phyloP scores from a whole-genome alignment of 92 coral and sea anemone species.

The Siderastrea radians region DNA sequence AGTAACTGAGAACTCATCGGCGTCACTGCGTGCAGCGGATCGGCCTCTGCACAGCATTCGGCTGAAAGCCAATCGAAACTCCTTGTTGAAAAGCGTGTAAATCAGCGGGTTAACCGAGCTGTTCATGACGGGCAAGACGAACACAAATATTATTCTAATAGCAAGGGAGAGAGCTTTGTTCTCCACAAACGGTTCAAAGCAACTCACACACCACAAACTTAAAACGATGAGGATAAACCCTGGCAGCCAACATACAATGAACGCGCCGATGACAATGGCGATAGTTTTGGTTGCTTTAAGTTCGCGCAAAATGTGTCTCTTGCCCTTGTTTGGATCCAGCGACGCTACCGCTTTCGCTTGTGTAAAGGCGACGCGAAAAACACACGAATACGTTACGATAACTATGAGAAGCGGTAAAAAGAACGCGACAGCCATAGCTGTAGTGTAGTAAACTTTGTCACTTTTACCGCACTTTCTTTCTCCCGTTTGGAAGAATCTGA shows the following conservation, averaged over 20 bases:
- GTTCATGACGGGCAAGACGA: slow-evolving; percentile 86
- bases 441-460: slow-evolving; percentile 83
- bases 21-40: slow-evolving; percentile 22
- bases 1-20: slow-evolving; percentile 72
- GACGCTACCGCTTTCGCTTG: slow-evolving; percentile 91
- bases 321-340: slow-evolving; percentile 78
- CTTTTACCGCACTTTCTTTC: slow-evolving; percentile 67
- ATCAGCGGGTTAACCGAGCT: slow-evolving; percentile 92
- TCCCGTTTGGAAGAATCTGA: not conserved
- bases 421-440: slow-evolving; percentile 75
- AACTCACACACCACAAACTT: slow-evolving; percentile 75
- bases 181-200: slow-evolving; percentile 48
- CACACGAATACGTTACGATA: slow-evolving; percentile 81
- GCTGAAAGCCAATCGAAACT: slow-evolving; percentile 85
- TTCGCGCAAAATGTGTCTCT: slow-evolving; percentile 85
- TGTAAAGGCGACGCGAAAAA: slow-evolving; percentile 83
- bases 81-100: slow-evolving; percentile 92
- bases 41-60: slow-evolving; percentile 64
- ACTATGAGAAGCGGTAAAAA: slow-evolving; percentile 85
- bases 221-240: slow-evolving; percentile 70
- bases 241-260: slow-evolving; percentile 95
- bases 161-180: slow-evolving; percentile 61
- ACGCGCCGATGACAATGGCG: slow-evolving; percentile 92
- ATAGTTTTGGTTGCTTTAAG: slow-evolving; percentile 98
- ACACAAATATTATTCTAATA: slow-evolving; percentile 71